Evolutionary conservation across 2,113 vertebrate species (phyloP).

Genomic region (Geococcyx californianus): DNA sequence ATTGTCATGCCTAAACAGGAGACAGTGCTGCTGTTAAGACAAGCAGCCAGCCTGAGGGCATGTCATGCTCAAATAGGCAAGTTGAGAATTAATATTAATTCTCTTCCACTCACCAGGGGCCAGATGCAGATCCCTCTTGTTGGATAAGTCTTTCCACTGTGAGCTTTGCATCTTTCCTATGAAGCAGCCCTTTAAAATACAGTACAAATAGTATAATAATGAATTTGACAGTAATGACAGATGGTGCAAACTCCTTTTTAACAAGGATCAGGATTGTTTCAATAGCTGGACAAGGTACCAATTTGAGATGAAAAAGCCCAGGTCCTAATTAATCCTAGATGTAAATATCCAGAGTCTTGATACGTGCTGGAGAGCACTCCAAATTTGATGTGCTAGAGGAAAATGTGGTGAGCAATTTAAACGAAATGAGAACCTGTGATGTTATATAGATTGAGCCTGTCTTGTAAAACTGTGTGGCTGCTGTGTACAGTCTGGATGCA

Average conservation of each 20-base stretch:
- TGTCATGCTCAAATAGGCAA: not conserved
- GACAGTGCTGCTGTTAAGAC: conserved; percentile 1
- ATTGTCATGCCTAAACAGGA: conserved; percentile 48
- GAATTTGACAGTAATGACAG: not conserved
- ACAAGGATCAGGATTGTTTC: not conserved
- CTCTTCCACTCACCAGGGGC: not conserved
- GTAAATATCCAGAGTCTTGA: not conserved
- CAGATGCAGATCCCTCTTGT: not conserved
- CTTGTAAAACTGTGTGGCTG: not conserved
- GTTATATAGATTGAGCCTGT: not conserved
- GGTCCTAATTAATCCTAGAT: not conserved
- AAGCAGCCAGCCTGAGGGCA: conserved; percentile 14
- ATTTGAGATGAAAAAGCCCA: not conserved
- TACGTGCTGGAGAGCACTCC: not conserved
- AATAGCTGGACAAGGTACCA: not conserved
- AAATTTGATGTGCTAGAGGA: not conserved
- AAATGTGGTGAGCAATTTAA: not conserved
- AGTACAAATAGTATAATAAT: not conserved
- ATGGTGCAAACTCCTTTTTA: not conserved
- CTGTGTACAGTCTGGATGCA: not conserved
- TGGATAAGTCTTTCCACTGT: not conserved
- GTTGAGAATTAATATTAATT: conserved; percentile 40
- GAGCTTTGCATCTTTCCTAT: not conserved
- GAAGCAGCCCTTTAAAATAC: not conserved
- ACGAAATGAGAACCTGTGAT: not conserved